Evolutionary conservation across 2,888 invertebrate species (phyloP).

Genomic region (Danaus chrysippus): DNA sequence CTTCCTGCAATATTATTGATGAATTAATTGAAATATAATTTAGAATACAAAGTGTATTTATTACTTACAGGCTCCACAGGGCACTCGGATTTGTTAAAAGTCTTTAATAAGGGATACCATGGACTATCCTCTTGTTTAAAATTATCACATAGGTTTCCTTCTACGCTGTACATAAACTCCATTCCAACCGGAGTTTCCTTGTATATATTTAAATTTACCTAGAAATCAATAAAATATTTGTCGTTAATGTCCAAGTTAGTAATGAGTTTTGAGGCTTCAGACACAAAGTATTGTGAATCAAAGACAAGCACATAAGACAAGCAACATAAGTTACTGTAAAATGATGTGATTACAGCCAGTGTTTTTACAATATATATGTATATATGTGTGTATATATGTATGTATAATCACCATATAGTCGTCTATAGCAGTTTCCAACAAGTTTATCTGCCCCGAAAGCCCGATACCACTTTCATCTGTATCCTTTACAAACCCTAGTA

Average conservation of each 20-base stretch:
- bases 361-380: not conserved
- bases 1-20: conserved; percentile 39
- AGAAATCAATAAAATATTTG: conserved; percentile 11
- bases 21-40: conserved; percentile 6
- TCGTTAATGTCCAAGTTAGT: too few relatives aligned
- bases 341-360: too few relatives aligned
- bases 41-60: not conserved
- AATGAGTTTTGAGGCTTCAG: too few relatives aligned
- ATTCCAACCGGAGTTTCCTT: conserved; percentile 46
- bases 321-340: too few relatives aligned
- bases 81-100: conserved; percentile 48
- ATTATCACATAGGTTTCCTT: conserved; percentile 46
- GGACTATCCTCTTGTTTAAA: conserved; percentile 49
- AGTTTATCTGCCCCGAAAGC: conserved; percentile 23
- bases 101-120: conserved; percentile 46
- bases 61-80: conserved; percentile 52
- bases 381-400: not conserved
- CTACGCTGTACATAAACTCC: conserved; percentile 46
- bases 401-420: conserved; percentile 22
- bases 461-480: conserved; percentile 16
- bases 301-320: too few relatives aligned
- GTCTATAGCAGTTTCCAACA: conserved; percentile 19
- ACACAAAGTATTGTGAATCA: too few relatives aligned
- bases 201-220: conserved; percentile 51
- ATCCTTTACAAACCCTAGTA: conserved; percentile 15